phyloP scores from a whole-genome alignment of 1,140 invertebrate species.

The Paracyclopina nana region DNA sequence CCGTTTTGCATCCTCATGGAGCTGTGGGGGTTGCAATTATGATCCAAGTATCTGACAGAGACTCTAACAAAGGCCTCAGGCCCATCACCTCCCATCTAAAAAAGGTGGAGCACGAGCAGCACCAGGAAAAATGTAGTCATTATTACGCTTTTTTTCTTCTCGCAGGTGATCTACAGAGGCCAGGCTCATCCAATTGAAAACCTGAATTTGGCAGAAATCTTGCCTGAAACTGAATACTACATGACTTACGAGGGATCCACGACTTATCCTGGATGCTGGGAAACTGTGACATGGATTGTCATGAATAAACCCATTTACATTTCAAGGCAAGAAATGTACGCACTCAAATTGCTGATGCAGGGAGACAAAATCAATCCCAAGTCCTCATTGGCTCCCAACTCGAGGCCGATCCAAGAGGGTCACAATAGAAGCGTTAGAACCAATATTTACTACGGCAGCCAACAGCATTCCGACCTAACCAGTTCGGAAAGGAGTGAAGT shows the following conservation, averaged over 20 bases:
- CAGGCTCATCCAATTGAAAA: constrained; percentile 54
- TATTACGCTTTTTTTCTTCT: constrained; percentile 11
- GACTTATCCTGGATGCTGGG: constrained; percentile 31
- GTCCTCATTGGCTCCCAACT: constrained; percentile 62
- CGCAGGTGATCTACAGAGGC: constrained; percentile 32
- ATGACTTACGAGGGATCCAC: constrained; percentile 70
- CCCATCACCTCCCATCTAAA: constrained; percentile 8
- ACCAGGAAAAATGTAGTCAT: constrained; percentile 14
- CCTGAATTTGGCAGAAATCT: constrained; percentile 53
- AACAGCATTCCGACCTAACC: background rate
- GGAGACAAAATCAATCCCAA: constrained; percentile 24
- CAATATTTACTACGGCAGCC: constrained; percentile 63
- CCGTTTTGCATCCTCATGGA: constrained; percentile 75
- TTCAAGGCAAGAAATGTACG: constrained; percentile 20
- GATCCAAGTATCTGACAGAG: constrained; percentile 42
- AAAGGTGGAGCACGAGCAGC: constrained; percentile 4
- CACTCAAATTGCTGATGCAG: constrained; percentile 22
- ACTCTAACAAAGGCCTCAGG: background rate
- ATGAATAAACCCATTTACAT: constrained; percentile 32
- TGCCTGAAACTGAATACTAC: constrained; percentile 71
- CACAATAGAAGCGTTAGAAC: constrained; percentile 78
- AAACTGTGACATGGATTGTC: constrained; percentile 33
- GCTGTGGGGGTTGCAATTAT: constrained; percentile 78
- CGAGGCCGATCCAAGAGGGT: constrained; percentile 65
- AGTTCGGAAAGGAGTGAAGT: too few relatives aligned